A percentile compares a stretch with the other conserved stretches of the same genome.
Conservation (phyloP, 2,888 invertebrate genomes). For the Aricia artaxerxes region DNA sequence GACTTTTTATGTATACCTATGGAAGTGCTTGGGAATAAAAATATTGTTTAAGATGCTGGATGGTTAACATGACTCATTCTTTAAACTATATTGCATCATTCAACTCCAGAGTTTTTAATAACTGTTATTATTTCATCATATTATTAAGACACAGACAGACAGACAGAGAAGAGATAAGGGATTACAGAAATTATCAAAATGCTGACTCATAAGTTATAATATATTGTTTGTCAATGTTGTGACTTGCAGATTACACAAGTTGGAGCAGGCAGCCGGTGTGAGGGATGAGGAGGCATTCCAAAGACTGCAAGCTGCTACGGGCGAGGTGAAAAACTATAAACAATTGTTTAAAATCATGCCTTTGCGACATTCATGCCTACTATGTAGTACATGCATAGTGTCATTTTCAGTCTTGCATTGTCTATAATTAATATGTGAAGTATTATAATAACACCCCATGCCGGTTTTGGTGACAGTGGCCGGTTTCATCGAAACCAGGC, state of each 20-base stretch:
- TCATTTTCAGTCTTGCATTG: no score
- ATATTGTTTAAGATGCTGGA: neutral
- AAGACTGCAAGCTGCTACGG: conserved; percentile 80
- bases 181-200: no score
- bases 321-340: conserved; percentile 54
- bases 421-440: no score
- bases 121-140: neutral
- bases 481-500: no score
- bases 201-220: no score
- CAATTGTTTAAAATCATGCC: no score
- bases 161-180: no score
- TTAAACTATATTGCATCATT: neutral
- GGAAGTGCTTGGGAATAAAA: neutral
- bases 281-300: conserved; percentile 85
- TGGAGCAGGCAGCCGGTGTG: conserved; percentile 92
- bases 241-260: conserved; percentile 83
- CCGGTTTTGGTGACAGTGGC: no score
- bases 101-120: neutral
- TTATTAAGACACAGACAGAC: no score
- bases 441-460: no score
- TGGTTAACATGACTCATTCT: neutral
- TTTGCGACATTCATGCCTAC: no score
- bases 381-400: no score
- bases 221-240: neutral
- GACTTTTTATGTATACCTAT: neutral